Conservation (phyloP, 2,113 vertebrate species). For the Rhodinocichla rosea region DNA sequence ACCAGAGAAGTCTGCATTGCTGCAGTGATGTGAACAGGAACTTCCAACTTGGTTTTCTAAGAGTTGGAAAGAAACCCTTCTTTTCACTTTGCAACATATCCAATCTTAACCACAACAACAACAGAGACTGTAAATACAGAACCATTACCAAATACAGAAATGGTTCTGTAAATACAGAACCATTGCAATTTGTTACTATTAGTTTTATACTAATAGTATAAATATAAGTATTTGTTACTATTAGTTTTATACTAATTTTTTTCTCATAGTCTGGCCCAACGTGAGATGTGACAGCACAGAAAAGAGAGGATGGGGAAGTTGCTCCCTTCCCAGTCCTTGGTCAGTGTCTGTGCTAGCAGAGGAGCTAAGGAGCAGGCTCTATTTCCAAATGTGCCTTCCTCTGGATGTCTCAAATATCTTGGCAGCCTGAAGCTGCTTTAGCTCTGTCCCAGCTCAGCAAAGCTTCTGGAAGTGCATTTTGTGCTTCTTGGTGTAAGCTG, state of each 20-base stretch:
- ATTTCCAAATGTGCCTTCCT: conserved; percentile 55
- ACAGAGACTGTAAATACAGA: background rate
- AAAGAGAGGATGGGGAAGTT: background rate
- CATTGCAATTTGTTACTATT: background rate
- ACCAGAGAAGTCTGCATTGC: conserved; percentile 27
- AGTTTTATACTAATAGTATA: background rate
- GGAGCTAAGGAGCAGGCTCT: background rate
- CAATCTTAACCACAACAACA: background rate
- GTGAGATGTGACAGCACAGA: background rate
- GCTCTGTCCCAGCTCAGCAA: conserved; percentile 49
- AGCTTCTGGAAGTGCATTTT: conserved; percentile 66
- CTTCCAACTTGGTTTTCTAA: conserved; percentile 19
- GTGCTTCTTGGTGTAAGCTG: conserved; percentile 66
- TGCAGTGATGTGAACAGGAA: conserved; percentile 48
- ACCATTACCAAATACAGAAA: no score
- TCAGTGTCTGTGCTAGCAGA: conserved; percentile 42
- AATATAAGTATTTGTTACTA: background rate
- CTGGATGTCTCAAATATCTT: conserved; percentile 47
- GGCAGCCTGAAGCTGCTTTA: conserved; percentile 55
- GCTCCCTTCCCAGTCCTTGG: conserved; percentile 19
- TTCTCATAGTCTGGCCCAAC: background rate
- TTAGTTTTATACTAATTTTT: background rate
- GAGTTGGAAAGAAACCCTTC: conserved; percentile 41
- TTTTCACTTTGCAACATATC: conserved; percentile 24
- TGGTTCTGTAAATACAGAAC: conserved; percentile 7